Conservation (phyloP, 1,140 invertebrate species). For the Macrocentrus cingulum region DNA sequence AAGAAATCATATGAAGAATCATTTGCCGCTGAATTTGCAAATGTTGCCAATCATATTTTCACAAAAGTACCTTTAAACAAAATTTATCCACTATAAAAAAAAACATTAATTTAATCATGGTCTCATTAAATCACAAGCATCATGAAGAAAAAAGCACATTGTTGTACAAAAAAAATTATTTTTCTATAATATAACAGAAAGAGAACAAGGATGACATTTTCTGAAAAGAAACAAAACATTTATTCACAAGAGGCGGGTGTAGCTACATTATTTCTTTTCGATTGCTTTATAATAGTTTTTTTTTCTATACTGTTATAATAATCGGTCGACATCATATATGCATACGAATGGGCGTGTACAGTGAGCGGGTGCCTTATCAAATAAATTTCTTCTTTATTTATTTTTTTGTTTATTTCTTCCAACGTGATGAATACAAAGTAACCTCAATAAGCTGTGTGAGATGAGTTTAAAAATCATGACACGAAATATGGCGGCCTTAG, state of each 20-base stretch:
- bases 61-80: slow-evolving; percentile 65
- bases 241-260: slow-evolving; percentile 59
- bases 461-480: neutral
- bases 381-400: slow-evolving; percentile 35
- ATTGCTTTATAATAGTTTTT: slow-evolving; percentile 34
- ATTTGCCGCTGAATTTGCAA: slow-evolving; percentile 63
- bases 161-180: neutral
- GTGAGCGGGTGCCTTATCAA: slow-evolving; percentile 46
- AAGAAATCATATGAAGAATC: slow-evolving; percentile 65
- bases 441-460: neutral
- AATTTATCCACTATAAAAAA: slow-evolving; percentile 61
- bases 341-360: slow-evolving; percentile 52
- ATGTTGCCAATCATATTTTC: slow-evolving; percentile 66
- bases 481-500: slow-evolving; percentile 10
- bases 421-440: neutral
- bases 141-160: neutral
- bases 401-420: slow-evolving; percentile 16
- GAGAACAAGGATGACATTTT: slow-evolving; percentile 20
- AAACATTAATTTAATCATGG: too few species aligned
- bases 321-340: slow-evolving; percentile 45
- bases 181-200: neutral
- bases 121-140: neutral
- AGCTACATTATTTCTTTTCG: slow-evolving; percentile 53
- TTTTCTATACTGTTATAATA: slow-evolving; percentile 42
- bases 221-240: slow-evolving; percentile 58